Percentiles rank a stretch among this genome's conserved stretches.
These are phyloP conservation scores for Pterois miles DNA, from an alignment of 2,797 vertebrate species.

Conservation along the genomic window DNA sequence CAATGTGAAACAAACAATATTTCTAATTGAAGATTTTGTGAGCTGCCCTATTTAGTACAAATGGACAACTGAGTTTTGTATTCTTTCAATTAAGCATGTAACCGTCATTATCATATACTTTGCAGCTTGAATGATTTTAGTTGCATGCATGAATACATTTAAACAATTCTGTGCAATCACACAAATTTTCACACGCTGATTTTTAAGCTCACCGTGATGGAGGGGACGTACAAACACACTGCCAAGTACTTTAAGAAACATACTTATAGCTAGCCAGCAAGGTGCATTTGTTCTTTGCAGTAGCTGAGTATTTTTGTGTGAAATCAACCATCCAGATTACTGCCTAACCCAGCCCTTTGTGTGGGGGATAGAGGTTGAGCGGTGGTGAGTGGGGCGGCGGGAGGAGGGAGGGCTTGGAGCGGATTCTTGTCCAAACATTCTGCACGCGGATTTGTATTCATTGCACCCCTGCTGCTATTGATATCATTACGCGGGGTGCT, in stretches of 20 bases:
- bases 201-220: not conserved
- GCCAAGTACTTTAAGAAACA: not conserved
- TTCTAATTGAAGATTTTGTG: slow-evolving; percentile 25
- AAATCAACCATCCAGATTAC: slow-evolving; percentile 63
- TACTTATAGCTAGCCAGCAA: slow-evolving; percentile 48
- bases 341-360: slow-evolving; percentile 64
- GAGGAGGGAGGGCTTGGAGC: slow-evolving; percentile 64
- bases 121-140: slow-evolving; percentile 56
- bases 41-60: slow-evolving; percentile 49
- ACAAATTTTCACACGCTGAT: slow-evolving; percentile 39
- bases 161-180: slow-evolving; percentile 49
- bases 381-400: slow-evolving; percentile 47
- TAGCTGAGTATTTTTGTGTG: slow-evolving; percentile 49
- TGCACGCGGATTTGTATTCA: slow-evolving; percentile 90
- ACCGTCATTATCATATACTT: slow-evolving; percentile 53
- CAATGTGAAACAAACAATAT: slow-evolving; percentile 24
- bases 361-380: slow-evolving; percentile 56
- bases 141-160: slow-evolving; percentile 61
- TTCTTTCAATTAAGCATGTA: slow-evolving; percentile 59
- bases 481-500: slow-evolving; percentile 89
- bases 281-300: slow-evolving; percentile 66
- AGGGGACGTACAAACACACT: not conserved
- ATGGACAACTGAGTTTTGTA: slow-evolving; percentile 52
- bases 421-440: slow-evolving; percentile 91
- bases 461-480: slow-evolving; percentile 88